These are phyloP conservation scores for Lepidurus arcticus DNA, from an alignment of 1,140 invertebrate genomes.

Conservation along the genomic window DNA sequence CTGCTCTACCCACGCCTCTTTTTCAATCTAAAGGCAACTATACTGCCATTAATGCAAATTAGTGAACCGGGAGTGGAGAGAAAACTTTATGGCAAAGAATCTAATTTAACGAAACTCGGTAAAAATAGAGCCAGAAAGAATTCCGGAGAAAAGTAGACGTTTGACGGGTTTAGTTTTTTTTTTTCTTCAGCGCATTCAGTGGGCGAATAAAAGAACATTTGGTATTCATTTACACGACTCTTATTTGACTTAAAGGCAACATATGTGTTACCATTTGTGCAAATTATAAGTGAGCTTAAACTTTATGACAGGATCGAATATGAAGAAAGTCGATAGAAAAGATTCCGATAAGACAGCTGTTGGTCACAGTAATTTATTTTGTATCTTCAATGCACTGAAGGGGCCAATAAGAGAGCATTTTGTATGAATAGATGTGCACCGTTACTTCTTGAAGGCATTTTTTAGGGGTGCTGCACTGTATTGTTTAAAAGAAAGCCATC, in stretches of 20 bases:
- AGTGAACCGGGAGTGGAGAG: slow-evolving; percentile 50
- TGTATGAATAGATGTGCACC: too few relatives aligned
- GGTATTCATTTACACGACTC: slow-evolving; percentile 42
- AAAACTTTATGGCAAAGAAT: slow-evolving; percentile 39
- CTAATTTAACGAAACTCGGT: slow-evolving; percentile 22
- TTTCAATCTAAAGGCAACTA: slow-evolving; percentile 58
- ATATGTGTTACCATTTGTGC: slow-evolving; percentile 59
- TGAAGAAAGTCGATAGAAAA: slow-evolving; percentile 22
- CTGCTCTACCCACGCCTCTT: slow-evolving; percentile 66
- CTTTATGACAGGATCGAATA: slow-evolving; percentile 39
- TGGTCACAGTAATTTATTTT: background rate
- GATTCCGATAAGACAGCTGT: background rate
- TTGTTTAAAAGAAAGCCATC: background rate
- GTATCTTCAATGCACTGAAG: too few relatives aligned
- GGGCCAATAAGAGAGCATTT: too few relatives aligned
- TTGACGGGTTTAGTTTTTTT: background rate
- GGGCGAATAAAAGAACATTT: too few relatives aligned
- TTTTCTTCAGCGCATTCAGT: too few relatives aligned
- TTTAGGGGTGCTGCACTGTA: background rate
- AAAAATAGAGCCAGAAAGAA: background rate
- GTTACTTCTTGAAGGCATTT: too few relatives aligned
- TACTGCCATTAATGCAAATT: slow-evolving; percentile 64
- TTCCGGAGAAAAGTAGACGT: background rate
- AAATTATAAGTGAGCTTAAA: slow-evolving; percentile 50
- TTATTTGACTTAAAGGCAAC: slow-evolving; percentile 63